Conservation (phyloP, 2,797 vertebrate species). For the Harpagifer antarcticus region DNA sequence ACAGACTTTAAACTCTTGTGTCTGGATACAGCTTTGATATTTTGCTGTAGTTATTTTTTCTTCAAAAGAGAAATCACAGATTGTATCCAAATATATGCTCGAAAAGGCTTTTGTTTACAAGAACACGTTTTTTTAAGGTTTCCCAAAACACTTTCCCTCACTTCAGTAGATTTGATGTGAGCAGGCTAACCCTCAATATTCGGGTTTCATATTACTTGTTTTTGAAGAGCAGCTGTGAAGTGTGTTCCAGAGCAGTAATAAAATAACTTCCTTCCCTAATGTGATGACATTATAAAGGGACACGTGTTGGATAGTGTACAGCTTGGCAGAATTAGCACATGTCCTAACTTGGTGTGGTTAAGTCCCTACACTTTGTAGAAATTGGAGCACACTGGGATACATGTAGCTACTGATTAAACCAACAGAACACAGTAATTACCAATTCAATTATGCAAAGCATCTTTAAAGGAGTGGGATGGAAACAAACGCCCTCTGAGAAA, state of each 20-base stretch:
- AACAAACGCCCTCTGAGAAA: conserved; percentile 51
- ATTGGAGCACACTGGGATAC: conserved; percentile 31
- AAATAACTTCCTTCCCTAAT: conserved; percentile 17
- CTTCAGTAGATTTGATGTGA: not conserved
- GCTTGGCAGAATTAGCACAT: conserved; percentile 24
- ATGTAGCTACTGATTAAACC: conserved; percentile 46
- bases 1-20: conserved; percentile 15
- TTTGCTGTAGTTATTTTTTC: not conserved
- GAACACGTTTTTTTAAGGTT: no score
- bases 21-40: conserved; percentile 7
- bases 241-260: conserved; percentile 8
- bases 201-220: conserved; percentile 8
- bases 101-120: no score
- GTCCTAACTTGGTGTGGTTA: conserved; percentile 28
- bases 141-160: not conserved
- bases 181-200: conserved; percentile 10
- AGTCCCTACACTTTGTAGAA: conserved; percentile 25
- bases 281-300: not conserved
- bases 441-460: conserved; percentile 57
- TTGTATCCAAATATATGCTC: not conserved
- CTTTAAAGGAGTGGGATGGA: conserved; percentile 58
- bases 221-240: conserved; percentile 12
- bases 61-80: not conserved
- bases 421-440: conserved; percentile 56
- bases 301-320: conserved; percentile 16